These are phyloP conservation scores for Pseudorhiza aurosa DNA, from an alignment of 30 jellyfish, hydroid and myxozoan species.

Conservation along the genomic window DNA sequence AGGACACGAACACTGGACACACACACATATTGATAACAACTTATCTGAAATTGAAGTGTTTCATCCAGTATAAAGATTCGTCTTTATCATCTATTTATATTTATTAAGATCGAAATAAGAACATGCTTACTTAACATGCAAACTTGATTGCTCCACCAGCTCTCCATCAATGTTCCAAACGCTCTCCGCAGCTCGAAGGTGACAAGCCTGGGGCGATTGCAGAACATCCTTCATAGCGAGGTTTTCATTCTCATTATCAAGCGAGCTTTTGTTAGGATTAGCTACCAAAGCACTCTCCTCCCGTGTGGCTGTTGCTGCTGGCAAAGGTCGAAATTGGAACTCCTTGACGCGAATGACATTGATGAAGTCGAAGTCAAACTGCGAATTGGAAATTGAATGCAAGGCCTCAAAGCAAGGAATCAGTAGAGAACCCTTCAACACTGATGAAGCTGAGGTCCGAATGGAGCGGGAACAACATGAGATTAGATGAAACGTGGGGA, in stretches of 20 bases:
- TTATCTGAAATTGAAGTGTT: no score
- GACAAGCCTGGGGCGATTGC: background rate
- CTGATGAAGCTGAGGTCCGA: no score
- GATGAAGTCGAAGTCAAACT: slow-evolving; percentile 89
- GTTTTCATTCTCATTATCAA: slow-evolving; percentile 9
- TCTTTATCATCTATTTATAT: no score
- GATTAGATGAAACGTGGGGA: no score
- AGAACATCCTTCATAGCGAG: slow-evolving; percentile 13
- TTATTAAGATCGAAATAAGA: background rate
- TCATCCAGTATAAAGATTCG: no score
- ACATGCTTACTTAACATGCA: slow-evolving; percentile 68
- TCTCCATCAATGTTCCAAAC: slow-evolving; percentile 98
- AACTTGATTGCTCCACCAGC: slow-evolving; percentile 66
- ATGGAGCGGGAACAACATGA: no score
- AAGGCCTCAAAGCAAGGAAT: no score
- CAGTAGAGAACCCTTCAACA: no score
- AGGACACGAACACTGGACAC: no score
- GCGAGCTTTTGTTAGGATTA: background rate
- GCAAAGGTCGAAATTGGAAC: slow-evolving; percentile 72
- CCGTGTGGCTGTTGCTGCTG: background rate
- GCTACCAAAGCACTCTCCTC: slow-evolving; percentile 19
- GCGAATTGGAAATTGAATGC: slow-evolving; percentile 11
- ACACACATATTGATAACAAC: no score
- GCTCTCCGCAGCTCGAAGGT: slow-evolving; percentile 35
- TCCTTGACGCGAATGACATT: slow-evolving; percentile 91